Conservation (phyloP, 2,797 vertebrate genomes). For the Rousettus madagascariensis region DNA sequence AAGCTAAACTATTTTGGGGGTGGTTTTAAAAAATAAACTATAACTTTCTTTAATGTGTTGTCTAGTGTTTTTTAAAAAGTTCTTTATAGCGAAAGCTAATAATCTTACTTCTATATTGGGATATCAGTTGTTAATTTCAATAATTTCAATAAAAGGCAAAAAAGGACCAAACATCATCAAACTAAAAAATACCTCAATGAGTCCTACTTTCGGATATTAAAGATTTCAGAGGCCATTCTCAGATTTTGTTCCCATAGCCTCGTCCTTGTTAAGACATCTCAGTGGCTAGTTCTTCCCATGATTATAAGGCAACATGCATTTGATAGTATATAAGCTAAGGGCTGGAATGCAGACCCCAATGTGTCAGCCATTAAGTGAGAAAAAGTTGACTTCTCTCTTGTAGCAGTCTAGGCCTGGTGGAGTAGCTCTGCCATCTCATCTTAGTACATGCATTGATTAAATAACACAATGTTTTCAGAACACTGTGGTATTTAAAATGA, state of each 20-base stretch:
- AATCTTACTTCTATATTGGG: background rate
- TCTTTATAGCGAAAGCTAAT: conserved; percentile 18
- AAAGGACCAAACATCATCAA: background rate
- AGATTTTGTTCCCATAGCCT: background rate
- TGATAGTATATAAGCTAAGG: background rate
- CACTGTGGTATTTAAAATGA: background rate
- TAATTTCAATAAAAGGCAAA: conserved; percentile 29
- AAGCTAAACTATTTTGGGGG: background rate
- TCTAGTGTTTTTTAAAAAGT: background rate
- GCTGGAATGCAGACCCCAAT: background rate
- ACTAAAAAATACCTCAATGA: background rate
- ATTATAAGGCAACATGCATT: background rate
- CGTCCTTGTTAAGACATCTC: background rate
- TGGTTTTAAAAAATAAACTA: conserved; percentile 19
- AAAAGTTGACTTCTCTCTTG: background rate
- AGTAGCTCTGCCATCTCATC: background rate
- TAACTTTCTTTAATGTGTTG: conserved; percentile 25
- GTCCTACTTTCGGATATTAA: background rate
- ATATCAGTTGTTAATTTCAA: background rate
- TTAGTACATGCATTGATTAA: background rate
- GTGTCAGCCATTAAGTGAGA: background rate
- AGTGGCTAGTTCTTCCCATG: background rate
- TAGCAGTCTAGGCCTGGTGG: background rate
- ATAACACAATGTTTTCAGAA: conserved; percentile 22
- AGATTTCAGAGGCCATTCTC: background rate